A percentile compares a stretch with the other conserved stretches of the same genome.
Conservation (phyloP, 2,888 invertebrate species). For the Noctuana brunneofusca region DNA sequence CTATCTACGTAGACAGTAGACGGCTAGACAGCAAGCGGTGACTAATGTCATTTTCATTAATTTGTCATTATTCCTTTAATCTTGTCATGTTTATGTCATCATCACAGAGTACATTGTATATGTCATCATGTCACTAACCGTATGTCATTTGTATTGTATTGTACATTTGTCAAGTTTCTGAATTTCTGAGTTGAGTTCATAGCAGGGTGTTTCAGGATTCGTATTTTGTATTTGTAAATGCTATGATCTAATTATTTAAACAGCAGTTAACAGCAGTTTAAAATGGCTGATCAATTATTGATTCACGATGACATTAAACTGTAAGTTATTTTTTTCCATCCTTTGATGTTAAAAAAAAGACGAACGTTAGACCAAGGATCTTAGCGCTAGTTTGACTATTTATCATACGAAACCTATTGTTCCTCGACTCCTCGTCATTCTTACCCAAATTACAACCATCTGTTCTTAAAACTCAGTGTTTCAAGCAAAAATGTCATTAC, state of each 20-base stretch:
- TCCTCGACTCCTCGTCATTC: background rate
- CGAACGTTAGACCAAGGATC: background rate
- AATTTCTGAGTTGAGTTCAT: conserved; percentile 22
- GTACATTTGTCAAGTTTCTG: conserved; percentile 12
- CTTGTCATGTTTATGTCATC: background rate
- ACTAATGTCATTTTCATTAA: too few species aligned
- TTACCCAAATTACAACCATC: background rate
- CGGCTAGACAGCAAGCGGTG: too few species aligned
- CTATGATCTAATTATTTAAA: conserved; percentile 27
- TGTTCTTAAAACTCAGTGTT: background rate
- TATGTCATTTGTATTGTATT: too few species aligned
- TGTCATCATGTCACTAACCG: too few species aligned
- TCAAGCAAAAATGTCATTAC: background rate
- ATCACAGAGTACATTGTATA: too few species aligned
- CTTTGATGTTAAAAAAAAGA: background rate
- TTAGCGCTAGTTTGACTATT: conserved; percentile 19
- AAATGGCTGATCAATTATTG: conserved; percentile 84
- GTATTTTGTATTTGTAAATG: conserved; percentile 40
- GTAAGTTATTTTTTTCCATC: conserved; percentile 75
- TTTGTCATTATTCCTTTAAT: too few species aligned
- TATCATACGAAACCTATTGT: conserved; percentile 1
- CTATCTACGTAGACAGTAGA: too few species aligned
- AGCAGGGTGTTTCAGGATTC: conserved; percentile 9
- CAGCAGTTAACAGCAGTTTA: conserved; percentile 35
- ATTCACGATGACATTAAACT: conserved; percentile 89